Evolutionary conservation across 2,888 invertebrate species (phyloP), one percentile per base, ranked within the genome.

Genomic region (Tachina lurida): DNA sequence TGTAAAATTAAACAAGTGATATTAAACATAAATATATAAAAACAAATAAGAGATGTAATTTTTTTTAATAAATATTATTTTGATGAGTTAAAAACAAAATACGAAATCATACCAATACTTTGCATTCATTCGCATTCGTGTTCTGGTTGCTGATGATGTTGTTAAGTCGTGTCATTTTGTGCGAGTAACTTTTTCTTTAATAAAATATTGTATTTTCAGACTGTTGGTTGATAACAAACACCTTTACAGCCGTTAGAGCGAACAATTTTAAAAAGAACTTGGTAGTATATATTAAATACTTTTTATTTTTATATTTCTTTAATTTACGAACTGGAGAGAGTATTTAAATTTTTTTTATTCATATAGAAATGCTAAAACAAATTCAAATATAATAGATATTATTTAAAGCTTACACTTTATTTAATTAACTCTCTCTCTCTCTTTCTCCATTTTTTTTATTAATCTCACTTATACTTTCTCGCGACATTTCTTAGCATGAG

Each of bases 101-200:
- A 91, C 91, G 91, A 92, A 92, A 91, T 92, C 92, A 92, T 92
- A 92, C 92, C 92, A 92, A 92, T 91, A 91, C 74, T 87, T 84
- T 80, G 88, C 90, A 91, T 90, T 92, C 91, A 91, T 92, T 92
- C 90, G 91, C 85, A 87, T 86, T 85, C 85, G 83, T 87, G 84
- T 84, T 87, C 67, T 52, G 67, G 84, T 84, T 87, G 88, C 86
- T 87, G 87, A 71, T 84, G 87, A 60, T 87, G 85, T 84, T 84
- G 84, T 87, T 83, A 86, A 56, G 63, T 81, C 87, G 86, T 86
- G 86, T 86, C 86, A 86, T 86, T 86, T 86, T 86, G 83, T 86
- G 86, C 86, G 86, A 79, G 19, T 67, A 41, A 56, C 41, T 58
- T 54, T 65, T 39, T 75, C 39, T 49, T 52, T 3, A 39, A 19